These are phyloP conservation scores for Acromyrmex charruanus DNA, from an alignment of 1,140 invertebrate species.

Conservation along the genomic window DNA sequence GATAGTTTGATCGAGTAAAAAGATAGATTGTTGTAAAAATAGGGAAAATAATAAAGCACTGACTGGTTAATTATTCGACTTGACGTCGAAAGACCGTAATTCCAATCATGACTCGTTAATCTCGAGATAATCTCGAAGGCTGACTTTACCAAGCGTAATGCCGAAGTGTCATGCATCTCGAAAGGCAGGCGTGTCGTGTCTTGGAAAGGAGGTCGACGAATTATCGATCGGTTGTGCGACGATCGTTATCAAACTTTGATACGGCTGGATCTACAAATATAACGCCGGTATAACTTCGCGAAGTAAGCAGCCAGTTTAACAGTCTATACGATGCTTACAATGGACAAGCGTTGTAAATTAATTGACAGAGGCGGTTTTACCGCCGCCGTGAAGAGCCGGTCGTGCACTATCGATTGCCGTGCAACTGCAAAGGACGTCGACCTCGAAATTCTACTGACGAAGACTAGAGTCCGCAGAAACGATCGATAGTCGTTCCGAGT, in stretches of 20 bases:
- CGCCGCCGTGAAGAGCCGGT: slow-evolving; percentile 33
- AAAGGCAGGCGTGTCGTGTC: slow-evolving; percentile 35
- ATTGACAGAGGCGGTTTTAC: slow-evolving; percentile 45
- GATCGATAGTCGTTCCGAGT: slow-evolving; percentile 77
- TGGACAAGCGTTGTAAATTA: slow-evolving; percentile 31
- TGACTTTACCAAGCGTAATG: slow-evolving; percentile 16
- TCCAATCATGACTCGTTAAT: slow-evolving; percentile 30
- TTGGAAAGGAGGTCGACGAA: slow-evolving; percentile 34
- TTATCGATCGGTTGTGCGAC: slow-evolving; percentile 26
- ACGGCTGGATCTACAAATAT: slow-evolving; percentile 4
- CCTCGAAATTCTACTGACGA: slow-evolving; percentile 76
- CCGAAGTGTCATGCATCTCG: slow-evolving; percentile 15
- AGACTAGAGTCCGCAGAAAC: slow-evolving; percentile 68
- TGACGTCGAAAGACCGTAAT: neutral
- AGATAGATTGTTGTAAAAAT: slow-evolving; percentile 7
- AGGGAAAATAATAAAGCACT: neutral
- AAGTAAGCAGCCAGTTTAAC: neutral
- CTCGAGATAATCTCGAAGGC: slow-evolving; percentile 24
- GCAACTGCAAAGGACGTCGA: slow-evolving; percentile 77
- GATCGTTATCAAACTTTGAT: slow-evolving; percentile 49
- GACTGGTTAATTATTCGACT: slow-evolving; percentile 12
- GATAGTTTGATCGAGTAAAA: neutral
- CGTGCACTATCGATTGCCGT: slow-evolving; percentile 65
- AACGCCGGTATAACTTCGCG: neutral
- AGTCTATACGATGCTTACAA: slow-evolving; percentile 3